Conservation (phyloP, 2,888 invertebrate genomes). For the Meteorus cinctellus region DNA sequence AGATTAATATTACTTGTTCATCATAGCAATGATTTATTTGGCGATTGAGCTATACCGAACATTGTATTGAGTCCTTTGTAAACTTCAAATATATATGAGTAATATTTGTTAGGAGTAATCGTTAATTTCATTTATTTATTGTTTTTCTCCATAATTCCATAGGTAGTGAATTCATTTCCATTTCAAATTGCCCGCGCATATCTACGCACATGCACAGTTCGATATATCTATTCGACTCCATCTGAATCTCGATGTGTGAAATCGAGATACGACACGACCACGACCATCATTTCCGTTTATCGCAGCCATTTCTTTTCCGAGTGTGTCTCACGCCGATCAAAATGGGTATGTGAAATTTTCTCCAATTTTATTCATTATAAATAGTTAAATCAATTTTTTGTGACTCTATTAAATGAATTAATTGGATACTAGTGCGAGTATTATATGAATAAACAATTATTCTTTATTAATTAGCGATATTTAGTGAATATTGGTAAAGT, state of each 20-base stretch:
- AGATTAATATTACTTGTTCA: conserved; percentile 42
- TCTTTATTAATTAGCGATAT: background rate
- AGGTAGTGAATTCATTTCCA: too few species aligned
- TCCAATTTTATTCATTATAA: conserved; percentile 28
- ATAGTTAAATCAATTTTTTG: background rate
- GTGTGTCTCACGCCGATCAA: conserved; percentile 57
- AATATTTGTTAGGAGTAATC: background rate
- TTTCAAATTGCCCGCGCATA: conserved; percentile 1
- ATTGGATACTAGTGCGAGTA: background rate
- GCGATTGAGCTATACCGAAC: background rate
- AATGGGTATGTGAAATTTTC: conserved; percentile 62
- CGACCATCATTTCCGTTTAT: conserved; percentile 51
- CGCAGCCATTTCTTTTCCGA: conserved; percentile 60
- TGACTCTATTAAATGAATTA: background rate
- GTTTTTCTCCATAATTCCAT: too few species aligned
- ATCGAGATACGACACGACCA: background rate
- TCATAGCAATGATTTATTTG: conserved; percentile 23
- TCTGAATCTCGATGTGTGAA: background rate
- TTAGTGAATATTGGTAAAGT: background rate
- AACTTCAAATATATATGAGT: background rate
- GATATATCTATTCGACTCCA: background rate
- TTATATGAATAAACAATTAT: background rate
- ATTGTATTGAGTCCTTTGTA: background rate
- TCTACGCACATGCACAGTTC: background rate
- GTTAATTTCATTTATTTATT: background rate